Base-by-base conservation (phyloP, 2,113 vertebrate genomes). In the Rynchops niger region DNA sequence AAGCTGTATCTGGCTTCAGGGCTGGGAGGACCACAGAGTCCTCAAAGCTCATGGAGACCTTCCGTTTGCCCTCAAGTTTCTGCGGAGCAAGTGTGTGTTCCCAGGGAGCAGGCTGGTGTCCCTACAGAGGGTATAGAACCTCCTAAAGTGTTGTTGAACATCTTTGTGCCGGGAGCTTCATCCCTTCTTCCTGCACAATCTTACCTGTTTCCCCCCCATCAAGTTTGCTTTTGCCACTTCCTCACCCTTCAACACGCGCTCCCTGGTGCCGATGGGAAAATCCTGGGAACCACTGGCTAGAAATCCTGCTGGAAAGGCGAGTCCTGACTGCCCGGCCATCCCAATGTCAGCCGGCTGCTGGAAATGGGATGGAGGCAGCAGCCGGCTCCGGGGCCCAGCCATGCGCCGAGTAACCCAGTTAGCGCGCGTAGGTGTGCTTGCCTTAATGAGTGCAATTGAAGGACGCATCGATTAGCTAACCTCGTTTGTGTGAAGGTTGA, bases 401-500 rank as follows among this genome's bases (percentile, higher is more conserved):
- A 1, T 11, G 73, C 56, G 45, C 36, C 2, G 0, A 0, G 42
- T 90, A 93, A 96, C 90, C 78, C 0, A 0, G 77, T 95, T 78
- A 93, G 66, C 6, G 86, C 1, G 3, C n/a, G 80, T 88, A 88
- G 92, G 83, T 89, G 94, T 19, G 73, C 82, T 86, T 7, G 1
- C 63, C 8, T 5, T 89, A 95, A 97, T 77, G 84, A 94, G 93
- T 3, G 1, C 40, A 59, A 76, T 26, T 61, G 86, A 77, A 87
- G 90, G 97, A 69, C 30, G n/a, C 80, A 70, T 86, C 27, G 19
- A 56, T 70, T 36, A 70, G 78, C 66, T 96, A 97, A 97, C 96
- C 93, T 97, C 45, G 5, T 97, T 97, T 97, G 80, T 40, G 86
- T n/a, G 91, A 84, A 90, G 96, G 96, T 25, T 97, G 97, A 97